Conservation (phyloP, 2,888 invertebrate genomes). For the Druceiella hillmani region DNA sequence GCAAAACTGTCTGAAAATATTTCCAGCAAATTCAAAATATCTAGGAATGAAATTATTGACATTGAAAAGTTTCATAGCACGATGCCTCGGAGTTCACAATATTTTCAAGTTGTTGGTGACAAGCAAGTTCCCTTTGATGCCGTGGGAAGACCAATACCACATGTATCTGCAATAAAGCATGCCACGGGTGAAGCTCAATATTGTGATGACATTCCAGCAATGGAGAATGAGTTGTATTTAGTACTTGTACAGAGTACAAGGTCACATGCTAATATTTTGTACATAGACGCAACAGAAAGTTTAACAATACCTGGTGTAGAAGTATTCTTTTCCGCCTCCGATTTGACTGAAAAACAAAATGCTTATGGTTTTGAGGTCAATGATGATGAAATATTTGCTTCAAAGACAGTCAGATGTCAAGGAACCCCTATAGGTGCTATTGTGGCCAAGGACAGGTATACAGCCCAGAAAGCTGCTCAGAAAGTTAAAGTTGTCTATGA, state of each 20-base stretch:
- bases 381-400: conserved; percentile 83
- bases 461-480: conserved; percentile 79
- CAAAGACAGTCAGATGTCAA: conserved; percentile 66
- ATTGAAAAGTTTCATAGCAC: conserved; percentile 53
- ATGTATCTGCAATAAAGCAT: conserved; percentile 81
- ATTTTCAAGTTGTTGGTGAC: conserved; percentile 50
- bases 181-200: conserved; percentile 90
- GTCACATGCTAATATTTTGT: conserved; percentile 75
- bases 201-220: conserved; percentile 79
- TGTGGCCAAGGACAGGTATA: conserved; percentile 68
- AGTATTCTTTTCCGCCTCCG: conserved; percentile 74
- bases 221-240: conserved; percentile 73
- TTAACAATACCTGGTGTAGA: conserved; percentile 71
- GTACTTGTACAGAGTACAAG: conserved; percentile 74
- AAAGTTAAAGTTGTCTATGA: conserved; percentile 78
- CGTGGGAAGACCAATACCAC: conserved; percentile 76
- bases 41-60: conserved; percentile 48
- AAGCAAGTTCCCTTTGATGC: conserved; percentile 61
- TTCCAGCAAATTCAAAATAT: conserved; percentile 35
- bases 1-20: conserved; percentile 47
- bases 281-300: conserved; percentile 70
- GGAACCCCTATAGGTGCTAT: conserved; percentile 82
- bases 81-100: conserved; percentile 65
- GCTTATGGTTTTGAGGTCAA: conserved; percentile 65
- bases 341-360: conserved; percentile 65